These are phyloP conservation scores for Epizoanthus illoricatus DNA, from an alignment of 92 coral and sea anemone genomes.

Conservation along the genomic window DNA sequence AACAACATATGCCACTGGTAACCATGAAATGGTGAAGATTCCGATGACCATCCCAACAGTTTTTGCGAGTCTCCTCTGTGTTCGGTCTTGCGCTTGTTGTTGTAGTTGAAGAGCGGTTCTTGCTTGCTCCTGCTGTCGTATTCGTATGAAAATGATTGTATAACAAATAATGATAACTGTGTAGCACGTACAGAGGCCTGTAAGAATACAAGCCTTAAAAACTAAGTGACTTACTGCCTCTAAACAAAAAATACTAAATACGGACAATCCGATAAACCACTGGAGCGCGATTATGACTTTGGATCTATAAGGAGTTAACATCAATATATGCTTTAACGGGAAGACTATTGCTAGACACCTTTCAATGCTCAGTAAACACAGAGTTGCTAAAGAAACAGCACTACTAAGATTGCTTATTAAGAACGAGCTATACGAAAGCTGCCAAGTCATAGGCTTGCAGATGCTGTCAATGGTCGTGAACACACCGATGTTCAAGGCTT, in stretches of 20 bases:
- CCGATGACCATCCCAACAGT: constrained; percentile 19
- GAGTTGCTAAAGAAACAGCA: not conserved
- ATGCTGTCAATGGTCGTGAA: not conserved
- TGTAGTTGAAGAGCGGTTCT: constrained; percentile 8
- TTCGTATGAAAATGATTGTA: constrained; percentile 3
- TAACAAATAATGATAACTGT: constrained; percentile 5
- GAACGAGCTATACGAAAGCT: not conserved
- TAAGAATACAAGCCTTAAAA: not conserved
- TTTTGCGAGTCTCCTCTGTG: constrained; percentile 16
- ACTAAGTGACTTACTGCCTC: not conserved
- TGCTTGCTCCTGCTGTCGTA: constrained; percentile 1
- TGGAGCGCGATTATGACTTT: not conserved
- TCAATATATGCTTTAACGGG: not conserved
- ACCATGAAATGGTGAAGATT: constrained; percentile 22
- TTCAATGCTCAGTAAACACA: constrained; percentile 3
- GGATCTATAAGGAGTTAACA: not conserved
- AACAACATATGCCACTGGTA: not conserved
- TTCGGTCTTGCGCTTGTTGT: constrained; percentile 8
- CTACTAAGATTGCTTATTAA: not conserved
- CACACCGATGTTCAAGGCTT: not conserved
- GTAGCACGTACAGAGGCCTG: not conserved
- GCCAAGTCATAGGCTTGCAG: not conserved
- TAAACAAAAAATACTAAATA: not conserved
- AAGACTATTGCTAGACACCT: constrained; percentile 8
- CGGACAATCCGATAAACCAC: not conserved